A percentile compares a stretch with the other conserved stretches of the same genome.
These are phyloP conservation scores for Zaprionus gabonicus DNA, from an alignment of 1,140 invertebrate genomes.

Conservation along the genomic window DNA sequence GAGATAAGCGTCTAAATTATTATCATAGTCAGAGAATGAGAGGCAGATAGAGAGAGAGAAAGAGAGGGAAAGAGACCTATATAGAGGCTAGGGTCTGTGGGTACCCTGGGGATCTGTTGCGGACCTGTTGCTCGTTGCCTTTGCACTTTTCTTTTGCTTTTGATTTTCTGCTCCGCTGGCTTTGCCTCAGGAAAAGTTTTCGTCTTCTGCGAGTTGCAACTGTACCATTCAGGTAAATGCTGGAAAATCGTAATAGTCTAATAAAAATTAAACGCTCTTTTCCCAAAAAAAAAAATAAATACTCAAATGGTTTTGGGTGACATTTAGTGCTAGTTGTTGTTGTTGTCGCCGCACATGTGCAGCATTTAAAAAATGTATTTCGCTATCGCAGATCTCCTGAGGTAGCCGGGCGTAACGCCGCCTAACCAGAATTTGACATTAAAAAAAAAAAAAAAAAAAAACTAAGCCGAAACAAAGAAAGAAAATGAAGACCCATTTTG, in stretches of 20 bases:
- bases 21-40: constrained; percentile 55
- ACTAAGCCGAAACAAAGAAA: constrained; percentile 2
- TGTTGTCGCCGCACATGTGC: constrained; percentile 43
- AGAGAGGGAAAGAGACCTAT: not conserved
- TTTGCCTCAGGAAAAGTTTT: constrained; percentile 29
- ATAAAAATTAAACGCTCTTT: constrained; percentile 28
- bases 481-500: constrained; percentile 29
- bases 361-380: constrained; percentile 57
- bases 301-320: constrained; percentile 39
- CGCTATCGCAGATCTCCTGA: constrained; percentile 69
- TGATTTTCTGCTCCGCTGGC: constrained; percentile 78
- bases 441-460: constrained; percentile 38
- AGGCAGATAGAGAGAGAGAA: not conserved
- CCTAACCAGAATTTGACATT: constrained; percentile 64
- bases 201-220: constrained; percentile 40
- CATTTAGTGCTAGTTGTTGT: constrained; percentile 21
- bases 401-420: constrained; percentile 69
- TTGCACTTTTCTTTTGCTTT: constrained; percentile 40
- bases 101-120: constrained; percentile 16
- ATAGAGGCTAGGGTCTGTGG: constrained; percentile 5
- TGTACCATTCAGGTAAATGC: constrained; percentile 42
- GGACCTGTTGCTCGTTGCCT: constrained; percentile 41
- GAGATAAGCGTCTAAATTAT: constrained; percentile 80
- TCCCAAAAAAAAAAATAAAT: constrained; percentile 12
- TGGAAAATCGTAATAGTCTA: constrained; percentile 52